Base-by-base conservation (phyloP, 1,140 invertebrate genomes). In the Plutomurus gul region DNA sequence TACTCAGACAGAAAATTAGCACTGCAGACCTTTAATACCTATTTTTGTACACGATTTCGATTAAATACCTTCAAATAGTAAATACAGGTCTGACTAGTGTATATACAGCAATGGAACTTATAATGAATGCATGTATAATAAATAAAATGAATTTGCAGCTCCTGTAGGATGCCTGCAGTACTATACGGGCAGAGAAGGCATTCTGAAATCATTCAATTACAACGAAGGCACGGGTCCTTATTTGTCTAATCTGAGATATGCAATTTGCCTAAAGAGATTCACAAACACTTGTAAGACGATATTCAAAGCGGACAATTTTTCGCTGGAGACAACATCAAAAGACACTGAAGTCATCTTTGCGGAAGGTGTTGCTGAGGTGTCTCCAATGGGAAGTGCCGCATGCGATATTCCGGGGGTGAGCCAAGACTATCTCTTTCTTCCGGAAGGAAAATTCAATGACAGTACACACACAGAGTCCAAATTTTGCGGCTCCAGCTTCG, bases 111-210 rank as follows among this genome's bases (percentile, higher is more conserved):
- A n/a, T n/a, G n/a, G n/a, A n/a, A n/a, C n/a, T n/a, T n/a, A n/a
- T n/a, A n/a, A n/a, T n/a, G n/a, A n/a, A n/a, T n/a, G n/a, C n/a
- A n/a, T 65, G 56, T n/a, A 13, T 37, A 10, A 37, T 22, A 7
- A 20, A 36, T 37, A 70, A 16, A 13, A 20, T 71, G 13, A n/a
- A 33, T 60, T 77, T 49, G 36, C 84, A 90, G 91, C 91, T 3
- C 91, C 91, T 0, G 85, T 87, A 0, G 90, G 90, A 39, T 91
- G 90, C 78, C 86, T 91, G 16, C 91, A 92, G 80, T 92, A 91
- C 85, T 91, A 88, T 83, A 90, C 89, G 0, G 89, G 90, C 43
- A 79, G 87, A 8, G 82, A 85, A 0, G 91, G 90, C 10, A 86
- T 85, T 43, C 87, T 92, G 77, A 88, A 89, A 80, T 90, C 89